Evolutionary conservation across 2,113 vertebrate genomes (phyloP).

Genomic region (Calidris pugnax): DNA sequence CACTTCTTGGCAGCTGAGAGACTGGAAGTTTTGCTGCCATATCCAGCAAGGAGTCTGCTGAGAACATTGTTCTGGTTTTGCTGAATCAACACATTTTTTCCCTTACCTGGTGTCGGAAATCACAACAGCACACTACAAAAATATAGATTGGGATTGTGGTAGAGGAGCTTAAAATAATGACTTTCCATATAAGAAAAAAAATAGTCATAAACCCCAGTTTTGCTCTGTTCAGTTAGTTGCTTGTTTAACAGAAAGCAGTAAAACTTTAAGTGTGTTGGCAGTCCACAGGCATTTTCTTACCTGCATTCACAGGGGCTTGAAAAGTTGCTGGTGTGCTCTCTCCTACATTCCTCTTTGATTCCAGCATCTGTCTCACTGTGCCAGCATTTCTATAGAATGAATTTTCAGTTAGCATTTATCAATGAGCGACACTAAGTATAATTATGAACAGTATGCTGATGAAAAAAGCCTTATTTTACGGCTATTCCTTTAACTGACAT

Average conservation of each 20-base stretch:
- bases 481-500: not conserved
- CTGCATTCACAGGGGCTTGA: slow-evolving; percentile 72
- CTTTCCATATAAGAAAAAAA: not conserved
- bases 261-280: not conserved
- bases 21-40: not conserved
- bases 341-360: slow-evolving; percentile 77
- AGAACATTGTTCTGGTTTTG: not conserved
- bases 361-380: slow-evolving; percentile 82
- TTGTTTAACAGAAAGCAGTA: not conserved
- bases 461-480: not conserved
- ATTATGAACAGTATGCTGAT: not conserved
- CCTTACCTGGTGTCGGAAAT: not conserved
- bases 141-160: not conserved
- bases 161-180: not conserved
- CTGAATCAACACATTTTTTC: not conserved
- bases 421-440: not conserved
- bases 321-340: slow-evolving; percentile 67
- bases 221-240: not conserved
- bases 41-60: not conserved
- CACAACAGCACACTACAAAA: not conserved
- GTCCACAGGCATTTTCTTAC: slow-evolving; percentile 34
- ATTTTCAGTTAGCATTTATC: slow-evolving; percentile 10
- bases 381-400: slow-evolving; percentile 67
- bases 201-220: not conserved
- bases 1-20: not conserved